These are phyloP conservation scores for Drusus annulatus DNA, from an alignment of 1,140 invertebrate species.

Conservation along the genomic window DNA sequence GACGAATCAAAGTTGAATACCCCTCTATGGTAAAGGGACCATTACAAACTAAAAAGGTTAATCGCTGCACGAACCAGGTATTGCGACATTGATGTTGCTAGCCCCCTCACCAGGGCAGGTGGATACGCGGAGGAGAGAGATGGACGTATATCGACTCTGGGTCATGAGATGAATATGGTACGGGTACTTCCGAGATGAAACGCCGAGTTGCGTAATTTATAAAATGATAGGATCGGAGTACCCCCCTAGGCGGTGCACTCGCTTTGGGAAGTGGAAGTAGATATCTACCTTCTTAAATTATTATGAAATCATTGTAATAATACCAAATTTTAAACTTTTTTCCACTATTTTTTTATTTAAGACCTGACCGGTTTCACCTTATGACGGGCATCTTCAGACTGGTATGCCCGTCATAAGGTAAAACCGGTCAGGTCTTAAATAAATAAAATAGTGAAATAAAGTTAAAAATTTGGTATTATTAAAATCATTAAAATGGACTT, in stretches of 20 bases:
- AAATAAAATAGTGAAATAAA: too few species aligned
- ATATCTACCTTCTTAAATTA: too few species aligned
- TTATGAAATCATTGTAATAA: too few species aligned
- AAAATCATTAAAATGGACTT: too few species aligned
- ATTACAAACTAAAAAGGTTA: constrained; percentile 36
- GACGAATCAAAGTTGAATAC: constrained; percentile 7
- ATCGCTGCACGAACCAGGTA: constrained; percentile 20
- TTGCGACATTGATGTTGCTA: constrained; percentile 11
- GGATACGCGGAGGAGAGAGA: constrained; percentile 1
- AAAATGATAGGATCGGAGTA: background rate
- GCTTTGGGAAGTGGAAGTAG: too few species aligned
- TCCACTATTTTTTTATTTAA: too few species aligned
- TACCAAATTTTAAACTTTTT: too few species aligned
- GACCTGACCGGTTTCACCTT: too few species aligned
- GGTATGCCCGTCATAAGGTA: too few species aligned
- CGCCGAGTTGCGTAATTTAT: background rate
- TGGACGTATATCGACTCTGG: constrained; percentile 21
- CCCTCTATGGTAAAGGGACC: constrained; percentile 4
- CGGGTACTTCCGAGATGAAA: constrained; percentile 31
- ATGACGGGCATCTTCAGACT: too few species aligned
- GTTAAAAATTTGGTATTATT: too few species aligned
- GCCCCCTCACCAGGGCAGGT: background rate
- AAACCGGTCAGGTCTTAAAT: too few species aligned
- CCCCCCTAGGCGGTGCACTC: background rate
- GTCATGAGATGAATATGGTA: constrained; percentile 27